Conservation (phyloP, 2,113 vertebrate genomes). For the Tinamus guttatus region DNA sequence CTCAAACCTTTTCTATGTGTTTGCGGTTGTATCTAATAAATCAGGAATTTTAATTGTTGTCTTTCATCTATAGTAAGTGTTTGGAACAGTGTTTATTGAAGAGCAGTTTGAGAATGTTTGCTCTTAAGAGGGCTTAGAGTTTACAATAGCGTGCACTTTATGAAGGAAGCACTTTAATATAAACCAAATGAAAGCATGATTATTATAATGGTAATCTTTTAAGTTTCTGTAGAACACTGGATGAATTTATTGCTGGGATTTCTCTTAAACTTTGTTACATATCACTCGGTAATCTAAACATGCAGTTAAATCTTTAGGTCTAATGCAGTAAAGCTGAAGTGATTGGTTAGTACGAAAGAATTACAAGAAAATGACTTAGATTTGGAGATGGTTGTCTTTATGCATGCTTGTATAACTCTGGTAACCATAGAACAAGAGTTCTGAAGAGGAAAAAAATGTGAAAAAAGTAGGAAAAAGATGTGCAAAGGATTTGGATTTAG, state of each 20-base stretch:
- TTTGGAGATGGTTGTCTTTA: neutral
- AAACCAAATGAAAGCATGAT: constrained; percentile 53
- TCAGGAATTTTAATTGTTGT: constrained; percentile 62
- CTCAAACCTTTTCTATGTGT: neutral
- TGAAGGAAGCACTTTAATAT: constrained; percentile 33
- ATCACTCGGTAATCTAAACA: neutral
- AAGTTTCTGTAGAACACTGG: neutral
- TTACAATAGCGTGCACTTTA: constrained; percentile 30
- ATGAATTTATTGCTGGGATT: neutral
- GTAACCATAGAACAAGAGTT: no score
- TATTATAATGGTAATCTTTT: constrained; percentile 56
- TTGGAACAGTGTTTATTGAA: constrained; percentile 63
- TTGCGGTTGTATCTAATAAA: constrained; percentile 60
- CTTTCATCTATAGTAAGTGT: constrained; percentile 52
- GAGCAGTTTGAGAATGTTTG: constrained; percentile 49
- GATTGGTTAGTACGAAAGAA: neutral
- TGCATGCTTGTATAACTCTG: neutral
- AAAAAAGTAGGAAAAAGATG: neutral
- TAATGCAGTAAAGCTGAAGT: neutral
- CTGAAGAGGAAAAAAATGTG: neutral
- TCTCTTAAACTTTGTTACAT: neutral
- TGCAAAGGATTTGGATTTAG: neutral
- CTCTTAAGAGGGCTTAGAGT: constrained; percentile 43
- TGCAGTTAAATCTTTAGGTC: neutral
- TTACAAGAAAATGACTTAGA: neutral